Evolutionary conservation across 2,113 vertebrate genomes (phyloP), one percentile per base, ranked within the genome.

Genomic region (Todiramphus saurophagus): DNA sequence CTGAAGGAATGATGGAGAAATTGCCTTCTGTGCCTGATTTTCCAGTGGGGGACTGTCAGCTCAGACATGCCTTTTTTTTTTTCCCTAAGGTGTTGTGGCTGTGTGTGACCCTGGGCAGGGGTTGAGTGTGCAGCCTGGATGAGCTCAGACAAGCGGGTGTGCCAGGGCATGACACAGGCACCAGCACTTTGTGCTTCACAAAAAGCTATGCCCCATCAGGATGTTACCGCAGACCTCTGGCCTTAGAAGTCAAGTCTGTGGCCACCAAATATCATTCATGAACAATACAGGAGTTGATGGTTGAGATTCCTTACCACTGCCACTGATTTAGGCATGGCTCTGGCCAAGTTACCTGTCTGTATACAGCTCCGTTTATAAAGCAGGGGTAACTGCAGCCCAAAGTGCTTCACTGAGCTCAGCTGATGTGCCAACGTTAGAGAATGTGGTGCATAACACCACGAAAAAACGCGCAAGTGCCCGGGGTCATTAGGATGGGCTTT

Each of bases 1-100:
- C 76, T 89, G 83, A 72, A 86, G 73, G 55, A 88, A 69, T 85
- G 66, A 83, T 74, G 43, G 55, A 93, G 86, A 92, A 92, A 89
- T 75, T 86, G 46, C 76, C 53, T 60, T 79, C 53, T 87, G 24
- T 94, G 69, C 62, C 53, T 81, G 69, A 39, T 89, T 82, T 89
- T 87, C 43, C 69, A 72, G 4, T 3, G 68, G 53, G 46, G 9
- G 44, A 67, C 56, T 8, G 2, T 56, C 69, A 95, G 77, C 78
- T 74, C 55, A 18, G 44, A 28, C 24, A 35, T 68, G 64, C 59
- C 33, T 19, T 50, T 64, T 76, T 55, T 76, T 55, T 90, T 27
- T 35, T 13, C n/a, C 19, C 67, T 69, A 24, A 75, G 74, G 68
- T 5, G 0, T 33, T 72, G 79, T 83, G 79, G 60, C 74, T 75